phyloP scores from a whole-genome alignment of 2,113 vertebrate species.

The Rhea americana region DNA sequence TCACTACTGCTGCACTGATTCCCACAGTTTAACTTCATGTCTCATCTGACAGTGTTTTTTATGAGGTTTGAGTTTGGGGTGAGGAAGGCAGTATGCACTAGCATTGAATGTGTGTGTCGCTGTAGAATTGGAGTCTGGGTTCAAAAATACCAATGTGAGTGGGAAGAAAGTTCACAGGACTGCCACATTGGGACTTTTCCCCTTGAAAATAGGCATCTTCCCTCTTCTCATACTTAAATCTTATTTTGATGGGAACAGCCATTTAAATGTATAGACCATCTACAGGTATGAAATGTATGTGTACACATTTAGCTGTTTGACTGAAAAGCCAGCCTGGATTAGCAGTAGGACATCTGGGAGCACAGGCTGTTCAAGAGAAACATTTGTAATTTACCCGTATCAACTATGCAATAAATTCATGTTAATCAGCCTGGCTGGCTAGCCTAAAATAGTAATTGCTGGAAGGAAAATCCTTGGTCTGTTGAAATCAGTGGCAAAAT shows the following conservation, averaged over 20 bases:
- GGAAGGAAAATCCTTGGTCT: neutral
- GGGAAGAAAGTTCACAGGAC: neutral
- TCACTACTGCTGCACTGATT: neutral
- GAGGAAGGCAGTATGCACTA: neutral
- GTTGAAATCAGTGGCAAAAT: neutral
- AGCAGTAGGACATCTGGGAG: neutral
- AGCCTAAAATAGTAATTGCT: neutral
- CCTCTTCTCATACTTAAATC: neutral
- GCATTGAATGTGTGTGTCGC: rapidly evolving
- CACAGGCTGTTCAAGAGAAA: neutral
- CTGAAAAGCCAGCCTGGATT: neutral
- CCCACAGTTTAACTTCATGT: neutral
- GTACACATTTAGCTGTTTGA: neutral
- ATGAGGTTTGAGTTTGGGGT: neutral
- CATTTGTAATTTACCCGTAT: neutral
- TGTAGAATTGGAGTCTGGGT: neutral
- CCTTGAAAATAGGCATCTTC: neutral
- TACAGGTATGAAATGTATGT: rapidly evolving
- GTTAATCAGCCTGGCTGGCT: neutral
- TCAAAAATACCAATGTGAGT: neutral
- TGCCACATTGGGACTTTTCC: neutral
- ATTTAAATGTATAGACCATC: neutral
- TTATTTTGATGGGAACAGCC: neutral
- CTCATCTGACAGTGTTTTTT: neutral
- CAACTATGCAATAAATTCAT: neutral